Evolutionary conservation across 2,888 invertebrate genomes (phyloP).

Genomic region (Heteromyza rotundicornis): DNA sequence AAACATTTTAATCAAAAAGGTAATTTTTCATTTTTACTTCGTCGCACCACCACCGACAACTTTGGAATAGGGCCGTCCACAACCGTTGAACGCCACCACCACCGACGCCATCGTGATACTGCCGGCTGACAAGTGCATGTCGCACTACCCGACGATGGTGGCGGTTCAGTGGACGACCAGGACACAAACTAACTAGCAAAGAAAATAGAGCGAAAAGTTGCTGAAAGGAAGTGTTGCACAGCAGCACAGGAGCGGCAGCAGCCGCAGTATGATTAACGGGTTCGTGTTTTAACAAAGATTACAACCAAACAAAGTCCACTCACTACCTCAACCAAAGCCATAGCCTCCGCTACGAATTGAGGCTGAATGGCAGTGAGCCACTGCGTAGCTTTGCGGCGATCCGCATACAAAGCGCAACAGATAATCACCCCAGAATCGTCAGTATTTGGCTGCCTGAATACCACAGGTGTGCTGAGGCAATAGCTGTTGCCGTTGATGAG

Average conservation of each 20-base stretch:
- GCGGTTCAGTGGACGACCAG: background rate
- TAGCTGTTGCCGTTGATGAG: constrained; percentile 6
- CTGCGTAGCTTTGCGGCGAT: constrained; percentile 1
- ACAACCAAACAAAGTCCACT: background rate
- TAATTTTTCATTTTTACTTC: constrained; percentile 23
- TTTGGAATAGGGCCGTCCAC: background rate
- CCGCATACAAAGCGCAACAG: constrained; percentile 19
- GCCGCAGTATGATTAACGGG: constrained; percentile 25
- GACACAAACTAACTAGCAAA: background rate
- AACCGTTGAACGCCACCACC: background rate
- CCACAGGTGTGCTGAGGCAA: background rate
- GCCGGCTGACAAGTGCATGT: background rate
- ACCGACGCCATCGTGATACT: background rate
- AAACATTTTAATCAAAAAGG: constrained; percentile 25
- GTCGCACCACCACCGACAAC: background rate
- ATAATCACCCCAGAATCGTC: constrained; percentile 10
- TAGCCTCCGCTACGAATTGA: background rate
- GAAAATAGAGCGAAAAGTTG: background rate
- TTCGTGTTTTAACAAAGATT: constrained; percentile 25
- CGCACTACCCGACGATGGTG: background rate
- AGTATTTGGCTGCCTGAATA: background rate
- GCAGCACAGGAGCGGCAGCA: no score
- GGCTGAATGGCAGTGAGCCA: background rate
- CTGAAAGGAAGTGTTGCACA: constrained; percentile 16
- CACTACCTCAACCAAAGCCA: background rate